phyloP scores from a whole-genome alignment of 2,797 vertebrate genomes.

The Trichosurus vulpecula region DNA sequence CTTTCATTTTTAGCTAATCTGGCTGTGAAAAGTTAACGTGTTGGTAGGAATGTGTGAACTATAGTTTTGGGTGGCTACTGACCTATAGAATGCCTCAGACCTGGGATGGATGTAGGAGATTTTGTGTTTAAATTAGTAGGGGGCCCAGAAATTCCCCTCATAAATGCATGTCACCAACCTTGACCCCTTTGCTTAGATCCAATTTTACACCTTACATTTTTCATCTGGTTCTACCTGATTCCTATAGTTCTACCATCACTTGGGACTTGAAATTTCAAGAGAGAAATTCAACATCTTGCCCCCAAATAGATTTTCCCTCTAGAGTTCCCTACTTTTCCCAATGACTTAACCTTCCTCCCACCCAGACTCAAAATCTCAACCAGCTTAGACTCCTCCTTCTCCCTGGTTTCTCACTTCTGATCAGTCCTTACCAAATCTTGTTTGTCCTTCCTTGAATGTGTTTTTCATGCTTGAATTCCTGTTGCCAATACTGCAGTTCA shows the following conservation, averaged over 20 bases:
- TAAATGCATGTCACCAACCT: not conserved
- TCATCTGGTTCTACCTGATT: not conserved
- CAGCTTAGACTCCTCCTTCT: not conserved
- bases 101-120: not conserved
- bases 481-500: not conserved
- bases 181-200: not conserved
- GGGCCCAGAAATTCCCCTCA: not conserved
- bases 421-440: not conserved
- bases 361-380: not conserved
- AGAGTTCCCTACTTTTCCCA: slow-evolving; percentile 26
- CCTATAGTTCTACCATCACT: not conserved
- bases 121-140: not conserved
- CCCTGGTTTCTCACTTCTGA: not conserved
- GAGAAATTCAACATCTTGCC: not conserved
- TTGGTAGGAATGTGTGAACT: not conserved
- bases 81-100: not conserved
- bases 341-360: not conserved
- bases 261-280: not conserved
- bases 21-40: too few relatives aligned
- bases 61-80: not conserved
- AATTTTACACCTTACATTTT: not conserved
- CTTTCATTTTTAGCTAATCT: not conserved
- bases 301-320: not conserved
- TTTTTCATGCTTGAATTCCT: not conserved
- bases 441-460: not conserved